A percentile compares a stretch with the other conserved stretches of the same genome.
These are phyloP conservation scores for Pseudotriccus pelzelni DNA, from an alignment of 2,797 vertebrate genomes.

Conservation along the genomic window DNA sequence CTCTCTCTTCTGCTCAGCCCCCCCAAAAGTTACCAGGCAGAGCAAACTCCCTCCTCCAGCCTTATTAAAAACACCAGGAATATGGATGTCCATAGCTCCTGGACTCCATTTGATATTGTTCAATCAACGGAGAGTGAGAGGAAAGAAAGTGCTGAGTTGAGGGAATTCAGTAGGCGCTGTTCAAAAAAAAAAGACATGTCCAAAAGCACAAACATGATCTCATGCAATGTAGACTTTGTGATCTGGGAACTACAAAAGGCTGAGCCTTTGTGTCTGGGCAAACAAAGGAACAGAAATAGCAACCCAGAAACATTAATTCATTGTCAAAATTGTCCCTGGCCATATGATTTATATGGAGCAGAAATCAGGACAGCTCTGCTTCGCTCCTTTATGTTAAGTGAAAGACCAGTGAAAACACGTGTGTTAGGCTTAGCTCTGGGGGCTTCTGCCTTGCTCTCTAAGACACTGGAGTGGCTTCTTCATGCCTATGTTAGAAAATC, in stretches of 20 bases:
- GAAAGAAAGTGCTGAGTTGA: conserved; percentile 33
- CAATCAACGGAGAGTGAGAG: not conserved
- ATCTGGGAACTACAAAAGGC: conserved; percentile 23
- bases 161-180: not conserved
- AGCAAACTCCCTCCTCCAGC: not conserved
- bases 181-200: not conserved
- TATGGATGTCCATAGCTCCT: not conserved
- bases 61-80: not conserved
- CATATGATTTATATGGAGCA: conserved; percentile 20
- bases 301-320: conserved; percentile 21
- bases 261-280: conserved; percentile 32
- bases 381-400: not conserved
- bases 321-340: not conserved
- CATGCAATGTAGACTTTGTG: not conserved
- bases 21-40: not conserved
- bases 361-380: conserved; percentile 14
- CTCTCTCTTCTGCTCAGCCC: not conserved
- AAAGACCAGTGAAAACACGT: not conserved
- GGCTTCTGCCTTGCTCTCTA: not conserved
- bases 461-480: not conserved
- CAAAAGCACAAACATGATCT: conserved; percentile 36
- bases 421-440: not conserved
- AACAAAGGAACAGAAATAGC: conserved; percentile 57
- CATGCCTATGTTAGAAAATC: not conserved
- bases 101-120: not conserved